Base-by-base conservation (phyloP, 2,888 invertebrate genomes). In the Epinotia bilunana region DNA sequence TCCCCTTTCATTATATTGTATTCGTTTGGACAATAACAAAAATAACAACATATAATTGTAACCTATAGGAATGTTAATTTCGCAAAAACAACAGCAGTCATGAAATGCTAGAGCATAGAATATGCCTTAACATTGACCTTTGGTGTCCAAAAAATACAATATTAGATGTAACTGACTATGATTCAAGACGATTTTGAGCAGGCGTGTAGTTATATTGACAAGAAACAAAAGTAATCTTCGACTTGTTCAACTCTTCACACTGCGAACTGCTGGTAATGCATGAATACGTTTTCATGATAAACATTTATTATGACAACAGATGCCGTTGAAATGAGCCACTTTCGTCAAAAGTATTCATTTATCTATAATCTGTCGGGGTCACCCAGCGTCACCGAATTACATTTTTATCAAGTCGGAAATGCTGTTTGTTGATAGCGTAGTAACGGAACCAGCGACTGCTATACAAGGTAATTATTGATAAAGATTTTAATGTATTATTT, bases 31-130 rank as follows among this genome's bases (percentile, higher is more conserved):
- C 12, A 16, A 23, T 23, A 46, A 60, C 12, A 9, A n/a, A 43
- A 60, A 68, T 43, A 60, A 46, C 4, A 11, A n/a, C 16, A 53
- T 13, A n/a, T 16, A 20, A 18, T 11, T 23, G 6, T 23, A 46
- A 58, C 23, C 39, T 60, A 69, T 20, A 69, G 69, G 69, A 69
- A 69, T 69, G 69, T 69, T 69, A 23, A 20, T 20, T 57, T 68
- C 23, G 43, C 46, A 43, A 46, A 69, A 46, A 33, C 53, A 11
- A 39, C 39, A 39, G 9, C 39, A 67, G 55, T 67, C 67, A 57
- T 68, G 0, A 68, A 57, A 28, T 58, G 16, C 43, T 39, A 55
- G 33, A 63, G 16, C 28, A 64, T 46, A 46, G 5, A 23, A 3
- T 23, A 2, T 39, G 20, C 16, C 28, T 12, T 18, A 20, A 23